Base-by-base conservation (phyloP, 2,888 invertebrate species). In the Flabesymbios commensalis region DNA sequence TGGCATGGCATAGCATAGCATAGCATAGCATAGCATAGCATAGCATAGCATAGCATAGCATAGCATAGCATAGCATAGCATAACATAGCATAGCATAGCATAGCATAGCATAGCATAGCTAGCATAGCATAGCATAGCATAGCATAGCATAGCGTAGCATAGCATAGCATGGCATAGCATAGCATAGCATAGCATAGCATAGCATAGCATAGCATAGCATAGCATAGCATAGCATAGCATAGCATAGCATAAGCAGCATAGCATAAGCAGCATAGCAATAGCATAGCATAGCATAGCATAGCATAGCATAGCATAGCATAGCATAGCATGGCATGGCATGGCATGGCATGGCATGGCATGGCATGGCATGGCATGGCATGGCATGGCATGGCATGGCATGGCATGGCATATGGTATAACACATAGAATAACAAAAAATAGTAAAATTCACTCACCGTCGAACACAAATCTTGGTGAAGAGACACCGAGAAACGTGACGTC, bases 301-400 rank as follows among this genome's bases (percentile, higher is more conserved):
- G 52, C 1, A 54, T 24, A 3, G 54, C 4, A 59, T 48, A 24
- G 42, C 3, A 45, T 41, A 24, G 54, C 3, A 54, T 41, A 42
- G 24, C 29, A 36, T n/a, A n/a, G n/a, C 39, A 36, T n/a, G 39
- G 39, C n/a, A 36, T n/a, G n/a, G n/a, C 10, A 36, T 3, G 19
- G 33, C 7, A 57, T 22, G n/a, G 47, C 24, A 54, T 28, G 49
- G 41, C 17, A 57, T n/a, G n/a, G n/a, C n/a, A 57, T 45, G n/a
- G 41, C 24, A 59, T 45, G 41, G 47, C 19, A 59, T 48, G 14
- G 52, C 17, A 53, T n/a, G 31, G 45, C 22, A 59, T 41, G 39
- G 52, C 19, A 59, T n/a, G 41, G n/a, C 39, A 36, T n/a, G 39
- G 39, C n/a, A 36, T n/a, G 31, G 45, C 24, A 56, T 28, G 32